phyloP scores from a whole-genome alignment of 1,140 invertebrate species.

The Vollenhovia emeryi region DNA sequence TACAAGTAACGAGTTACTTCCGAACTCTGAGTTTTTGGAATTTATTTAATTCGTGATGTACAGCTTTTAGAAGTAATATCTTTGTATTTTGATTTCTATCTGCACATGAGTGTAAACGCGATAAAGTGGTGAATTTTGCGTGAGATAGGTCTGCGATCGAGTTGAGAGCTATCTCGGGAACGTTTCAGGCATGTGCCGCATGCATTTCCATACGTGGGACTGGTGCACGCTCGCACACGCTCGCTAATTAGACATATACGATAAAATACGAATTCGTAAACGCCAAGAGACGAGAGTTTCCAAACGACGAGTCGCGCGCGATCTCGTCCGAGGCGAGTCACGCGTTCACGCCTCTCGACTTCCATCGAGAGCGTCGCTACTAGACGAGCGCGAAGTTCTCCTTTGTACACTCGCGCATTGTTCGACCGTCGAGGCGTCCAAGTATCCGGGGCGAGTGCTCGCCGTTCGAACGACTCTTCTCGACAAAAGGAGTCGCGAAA shows the following conservation, averaged over 20 bases:
- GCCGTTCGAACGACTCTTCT: background rate
- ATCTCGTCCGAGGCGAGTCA: slow-evolving; percentile 26
- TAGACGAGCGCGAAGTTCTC: slow-evolving; percentile 56
- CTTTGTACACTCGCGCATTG: slow-evolving; percentile 66
- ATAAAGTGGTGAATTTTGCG: background rate
- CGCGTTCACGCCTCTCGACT: slow-evolving; percentile 59
- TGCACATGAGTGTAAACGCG: background rate
- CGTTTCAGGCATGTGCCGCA: background rate
- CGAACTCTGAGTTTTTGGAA: no score
- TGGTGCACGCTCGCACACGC: background rate
- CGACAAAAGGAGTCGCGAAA: slow-evolving; percentile 42
- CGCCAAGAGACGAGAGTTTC: background rate
- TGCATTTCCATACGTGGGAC: background rate
- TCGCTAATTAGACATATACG: background rate
- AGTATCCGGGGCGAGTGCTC: slow-evolving; percentile 48
- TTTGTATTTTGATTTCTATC: background rate
- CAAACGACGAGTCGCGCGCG: slow-evolving; percentile 25
- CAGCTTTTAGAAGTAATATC: background rate
- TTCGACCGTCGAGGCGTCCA: slow-evolving; percentile 51
- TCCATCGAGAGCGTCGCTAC: slow-evolving; percentile 57
- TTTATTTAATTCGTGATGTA: background rate
- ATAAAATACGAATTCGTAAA: slow-evolving; percentile 15
- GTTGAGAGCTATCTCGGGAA: background rate
- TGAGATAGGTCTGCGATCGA: background rate
- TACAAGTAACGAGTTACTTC: no score